Conservation (phyloP, 1,140 invertebrate genomes). For the Zaprionus gabonicus region DNA sequence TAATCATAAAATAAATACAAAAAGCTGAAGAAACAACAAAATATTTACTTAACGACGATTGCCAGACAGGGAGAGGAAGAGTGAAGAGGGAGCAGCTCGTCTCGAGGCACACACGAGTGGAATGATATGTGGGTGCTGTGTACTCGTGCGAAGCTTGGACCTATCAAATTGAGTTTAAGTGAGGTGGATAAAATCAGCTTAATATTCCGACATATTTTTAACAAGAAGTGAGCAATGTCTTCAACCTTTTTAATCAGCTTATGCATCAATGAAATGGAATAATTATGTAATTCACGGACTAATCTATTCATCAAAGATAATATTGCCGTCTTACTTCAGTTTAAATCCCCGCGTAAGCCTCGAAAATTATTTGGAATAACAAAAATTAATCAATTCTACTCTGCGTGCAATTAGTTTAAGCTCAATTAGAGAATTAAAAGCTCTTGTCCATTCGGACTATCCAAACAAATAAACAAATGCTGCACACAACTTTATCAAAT, state of each 20-base stretch:
- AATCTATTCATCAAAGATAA: too few species aligned
- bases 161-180: neutral
- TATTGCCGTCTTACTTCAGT: too few species aligned
- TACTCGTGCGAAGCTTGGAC: neutral
- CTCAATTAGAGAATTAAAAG: neutral
- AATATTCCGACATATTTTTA: neutral
- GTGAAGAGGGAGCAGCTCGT: neutral
- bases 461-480: constrained; percentile 1
- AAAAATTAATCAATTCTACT: neutral
- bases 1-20: constrained; percentile 59
- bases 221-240: too few species aligned
- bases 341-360: neutral
- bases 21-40: constrained; percentile 41
- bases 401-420: neutral
- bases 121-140: neutral
- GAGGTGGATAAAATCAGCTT: neutral
- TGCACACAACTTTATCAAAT: neutral
- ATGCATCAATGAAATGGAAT: too few species aligned
- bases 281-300: too few species aligned
- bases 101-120: constrained; percentile 4
- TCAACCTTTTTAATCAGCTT: too few species aligned
- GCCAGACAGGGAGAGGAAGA: neutral
- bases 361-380: neutral
- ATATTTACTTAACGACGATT: constrained; percentile 39
- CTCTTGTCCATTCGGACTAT: neutral